These are phyloP conservation scores for Radopholus similis DNA, from an alignment of 1,140 invertebrate species.

Conservation along the genomic window DNA sequence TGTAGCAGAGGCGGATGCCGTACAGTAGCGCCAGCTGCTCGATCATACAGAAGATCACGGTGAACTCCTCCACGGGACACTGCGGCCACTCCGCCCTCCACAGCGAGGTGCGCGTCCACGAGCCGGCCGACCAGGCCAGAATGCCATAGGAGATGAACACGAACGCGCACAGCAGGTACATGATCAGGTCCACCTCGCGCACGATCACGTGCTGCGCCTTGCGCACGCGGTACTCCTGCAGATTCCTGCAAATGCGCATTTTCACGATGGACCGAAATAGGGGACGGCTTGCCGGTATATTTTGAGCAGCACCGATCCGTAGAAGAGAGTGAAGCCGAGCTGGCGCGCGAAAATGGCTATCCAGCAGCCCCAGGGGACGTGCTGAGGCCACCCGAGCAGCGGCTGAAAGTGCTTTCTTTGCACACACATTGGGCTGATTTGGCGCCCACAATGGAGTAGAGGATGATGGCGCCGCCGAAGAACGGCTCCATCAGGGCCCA, in stretches of 20 bases:
- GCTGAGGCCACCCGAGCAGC: constrained; percentile 73
- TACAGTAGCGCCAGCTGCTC: constrained; percentile 73
- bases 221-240: constrained; percentile 72
- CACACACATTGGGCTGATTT: background rate
- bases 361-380: constrained; percentile 65
- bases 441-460: constrained; percentile 77
- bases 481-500: constrained; percentile 84
- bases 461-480: constrained; percentile 75
- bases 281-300: constrained; percentile 66
- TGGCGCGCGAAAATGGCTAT: constrained; percentile 81
- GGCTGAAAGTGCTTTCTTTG: constrained; percentile 66
- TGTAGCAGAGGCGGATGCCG: constrained; percentile 74
- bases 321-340: constrained; percentile 81
- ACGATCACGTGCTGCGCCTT: constrained; percentile 84
- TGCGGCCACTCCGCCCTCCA: constrained; percentile 55
- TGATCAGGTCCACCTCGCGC: constrained; percentile 76
- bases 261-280: background rate
- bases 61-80: constrained; percentile 44
- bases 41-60: constrained; percentile 22
- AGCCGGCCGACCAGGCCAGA: constrained; percentile 54
- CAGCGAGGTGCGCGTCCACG: constrained; percentile 37
- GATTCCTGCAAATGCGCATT: constrained; percentile 60
- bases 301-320: constrained; percentile 82
- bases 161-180: constrained; percentile 78
- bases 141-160: constrained; percentile 73